Evolutionary conservation across 2,888 invertebrate species (phyloP), one percentile per base, ranked within the genome.

Genomic region (Strigamia crassipes): DNA sequence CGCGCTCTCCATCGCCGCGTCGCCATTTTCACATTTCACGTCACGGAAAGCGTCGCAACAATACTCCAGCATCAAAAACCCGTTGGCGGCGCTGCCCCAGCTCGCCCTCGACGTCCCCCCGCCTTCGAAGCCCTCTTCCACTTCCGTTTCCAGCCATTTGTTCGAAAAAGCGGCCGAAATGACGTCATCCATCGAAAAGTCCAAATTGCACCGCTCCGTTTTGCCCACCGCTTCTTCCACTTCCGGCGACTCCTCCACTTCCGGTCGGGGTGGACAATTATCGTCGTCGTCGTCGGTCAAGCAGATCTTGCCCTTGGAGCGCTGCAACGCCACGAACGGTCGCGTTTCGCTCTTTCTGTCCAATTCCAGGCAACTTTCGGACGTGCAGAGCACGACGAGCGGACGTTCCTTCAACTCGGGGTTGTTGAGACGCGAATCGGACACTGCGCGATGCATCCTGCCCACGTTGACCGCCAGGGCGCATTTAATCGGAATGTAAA

Each of bases 241-340:
- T 31, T 31, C 73, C 27, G n/a, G 27, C n/a, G 12, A 23, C 5
- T 23, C 66, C 1, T 2, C 66, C 8, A 15, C 27, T 12, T 66
- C 66, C 23, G 23, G 23, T n/a, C n/a, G n/a, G n/a, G n/a, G n/a
- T n/a, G n/a, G n/a, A n/a, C n/a, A n/a, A n/a, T n/a, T n/a, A n/a
- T n/a, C n/a, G n/a, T n/a, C 73, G 38, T 34, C 80, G 42, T 82
- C 83, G 15, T 83, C 82, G 10, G 82, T 78, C 66, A 83, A 31
- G 42, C 83, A 82, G 6, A 83, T 66, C 10, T 82, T 81, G 15
- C 81, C 82, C 34, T 83, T 83, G 42, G 82, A 82, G n/a, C 83
- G 23, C 31, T 79, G 78, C 18, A 83, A 51, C 0, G 83, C 13
- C 1, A 42, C 73, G 15, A 73, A 73, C 0, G 31, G 31, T 15